Conservation (phyloP, 2,888 invertebrate species). For the Nomada fucata region DNA sequence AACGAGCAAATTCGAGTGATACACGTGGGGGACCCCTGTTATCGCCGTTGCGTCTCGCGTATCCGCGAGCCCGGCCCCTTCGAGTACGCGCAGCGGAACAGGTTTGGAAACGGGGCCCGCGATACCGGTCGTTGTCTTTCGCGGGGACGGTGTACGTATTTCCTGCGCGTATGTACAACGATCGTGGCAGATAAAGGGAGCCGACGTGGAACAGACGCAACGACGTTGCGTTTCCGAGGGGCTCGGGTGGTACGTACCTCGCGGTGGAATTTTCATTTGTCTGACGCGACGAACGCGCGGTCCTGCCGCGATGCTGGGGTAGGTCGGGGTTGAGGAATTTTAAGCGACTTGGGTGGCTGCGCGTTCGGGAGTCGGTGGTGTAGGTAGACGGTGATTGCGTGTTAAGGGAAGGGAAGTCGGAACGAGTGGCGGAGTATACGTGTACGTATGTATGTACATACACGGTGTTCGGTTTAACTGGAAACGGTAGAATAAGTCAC, state of each 20-base stretch:
- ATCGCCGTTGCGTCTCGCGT: conserved; percentile 28
- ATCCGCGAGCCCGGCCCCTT: conserved; percentile 45
- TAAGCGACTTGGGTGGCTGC: not conserved
- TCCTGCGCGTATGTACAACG: conserved; percentile 57
- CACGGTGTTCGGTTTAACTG: no score
- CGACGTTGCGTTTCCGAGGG: conserved; percentile 43
- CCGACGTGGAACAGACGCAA: conserved; percentile 23
- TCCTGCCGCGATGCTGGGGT: not conserved
- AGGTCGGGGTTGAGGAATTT: not conserved
- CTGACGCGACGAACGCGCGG: not conserved
- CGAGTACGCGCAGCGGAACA: conserved; percentile 36
- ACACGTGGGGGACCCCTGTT: conserved; percentile 9
- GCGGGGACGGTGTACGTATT: conserved; percentile 41
- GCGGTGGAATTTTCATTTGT: conserved; percentile 47
- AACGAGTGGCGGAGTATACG: no score
- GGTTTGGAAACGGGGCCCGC: conserved; percentile 40
- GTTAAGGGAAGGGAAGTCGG: no score
- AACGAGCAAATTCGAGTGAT: conserved; percentile 49
- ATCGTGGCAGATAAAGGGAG: conserved; percentile 55
- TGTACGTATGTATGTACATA: no score
- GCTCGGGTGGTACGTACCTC: not conserved
- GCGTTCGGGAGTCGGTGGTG: no score
- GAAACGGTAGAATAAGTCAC: no score
- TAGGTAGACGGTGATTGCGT: no score
- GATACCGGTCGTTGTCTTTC: conserved; percentile 55